phyloP scores from a whole-genome alignment of 2,113 vertebrate genomes.

The Propithecus coquereli region DNA sequence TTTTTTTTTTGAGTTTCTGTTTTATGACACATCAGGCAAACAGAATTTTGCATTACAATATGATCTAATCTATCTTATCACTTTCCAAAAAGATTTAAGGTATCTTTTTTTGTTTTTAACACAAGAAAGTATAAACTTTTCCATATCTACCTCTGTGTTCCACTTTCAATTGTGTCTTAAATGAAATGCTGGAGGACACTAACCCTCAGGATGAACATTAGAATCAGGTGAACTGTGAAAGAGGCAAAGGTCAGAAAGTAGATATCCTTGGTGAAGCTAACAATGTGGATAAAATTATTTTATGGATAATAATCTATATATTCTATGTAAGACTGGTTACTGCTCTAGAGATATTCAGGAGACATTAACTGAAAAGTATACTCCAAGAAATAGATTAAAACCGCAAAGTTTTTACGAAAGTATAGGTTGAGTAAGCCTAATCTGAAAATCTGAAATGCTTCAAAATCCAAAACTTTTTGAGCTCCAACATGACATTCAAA shows the following conservation, averaged over 20 bases:
- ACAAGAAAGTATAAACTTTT: neutral
- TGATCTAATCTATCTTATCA: neutral
- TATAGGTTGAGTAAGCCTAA: neutral
- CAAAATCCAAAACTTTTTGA: neutral
- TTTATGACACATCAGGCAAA: neutral
- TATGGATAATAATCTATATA: neutral
- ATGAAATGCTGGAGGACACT: neutral
- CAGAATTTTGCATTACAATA: neutral
- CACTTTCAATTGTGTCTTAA: neutral
- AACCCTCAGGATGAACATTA: neutral
- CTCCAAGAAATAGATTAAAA: neutral
- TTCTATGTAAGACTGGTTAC: neutral
- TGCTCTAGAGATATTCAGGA: neutral
- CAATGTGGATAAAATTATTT: neutral
- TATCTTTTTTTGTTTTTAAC: neutral
- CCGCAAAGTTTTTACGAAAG: neutral
- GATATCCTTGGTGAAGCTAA: neutral
- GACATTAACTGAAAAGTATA: neutral
- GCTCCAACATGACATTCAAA: neutral
- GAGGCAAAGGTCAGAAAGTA: conserved; percentile 6
- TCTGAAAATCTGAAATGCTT: neutral
- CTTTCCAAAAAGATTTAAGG: conserved; percentile 37
- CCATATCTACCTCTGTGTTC: neutral
- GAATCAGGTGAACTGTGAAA: neutral
- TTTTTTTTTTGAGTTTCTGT: neutral